A percentile compares a stretch with the other conserved stretches of the same genome.
Conservation (phyloP, 2,797 vertebrate species). For the Halcyon chelicuti region DNA sequence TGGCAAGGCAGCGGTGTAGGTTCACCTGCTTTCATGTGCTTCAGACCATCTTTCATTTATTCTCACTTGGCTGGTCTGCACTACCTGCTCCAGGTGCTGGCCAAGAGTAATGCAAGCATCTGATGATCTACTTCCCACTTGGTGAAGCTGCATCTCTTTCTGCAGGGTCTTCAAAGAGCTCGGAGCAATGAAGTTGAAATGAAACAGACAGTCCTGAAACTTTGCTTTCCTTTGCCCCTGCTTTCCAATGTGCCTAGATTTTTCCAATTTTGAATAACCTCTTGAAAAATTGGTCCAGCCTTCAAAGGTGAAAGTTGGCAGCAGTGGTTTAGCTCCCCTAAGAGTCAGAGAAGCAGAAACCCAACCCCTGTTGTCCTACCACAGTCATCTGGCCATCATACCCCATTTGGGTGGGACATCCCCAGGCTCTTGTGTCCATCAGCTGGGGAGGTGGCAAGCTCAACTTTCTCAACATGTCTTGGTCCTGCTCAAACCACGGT, state of each 20-base stretch:
- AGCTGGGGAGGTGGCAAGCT: rapidly evolving
- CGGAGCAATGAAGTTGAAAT: background rate
- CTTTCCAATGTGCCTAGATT: background rate
- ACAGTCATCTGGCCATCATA: background rate
- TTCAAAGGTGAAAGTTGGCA: background rate
- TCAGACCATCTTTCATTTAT: background rate
- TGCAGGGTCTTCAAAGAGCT: background rate
- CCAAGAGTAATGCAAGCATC: background rate
- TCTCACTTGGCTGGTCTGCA: background rate
- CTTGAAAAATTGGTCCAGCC: background rate
- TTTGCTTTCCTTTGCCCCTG: background rate
- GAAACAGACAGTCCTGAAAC: background rate
- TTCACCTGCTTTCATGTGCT: background rate
- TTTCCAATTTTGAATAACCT: background rate
- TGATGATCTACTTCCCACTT: background rate
- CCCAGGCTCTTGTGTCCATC: background rate
- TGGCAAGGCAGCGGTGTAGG: rapidly evolving
- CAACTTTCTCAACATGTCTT: background rate
- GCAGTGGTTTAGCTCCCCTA: background rate
- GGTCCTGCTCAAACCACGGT: rapidly evolving
- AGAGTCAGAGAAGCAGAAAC: background rate
- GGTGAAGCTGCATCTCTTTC: background rate
- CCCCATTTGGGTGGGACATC: background rate
- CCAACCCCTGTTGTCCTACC: background rate
- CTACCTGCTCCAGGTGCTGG: background rate